phyloP scores from a whole-genome alignment of 2,797 vertebrate species.

The Pipistrellus kuhlii region DNA sequence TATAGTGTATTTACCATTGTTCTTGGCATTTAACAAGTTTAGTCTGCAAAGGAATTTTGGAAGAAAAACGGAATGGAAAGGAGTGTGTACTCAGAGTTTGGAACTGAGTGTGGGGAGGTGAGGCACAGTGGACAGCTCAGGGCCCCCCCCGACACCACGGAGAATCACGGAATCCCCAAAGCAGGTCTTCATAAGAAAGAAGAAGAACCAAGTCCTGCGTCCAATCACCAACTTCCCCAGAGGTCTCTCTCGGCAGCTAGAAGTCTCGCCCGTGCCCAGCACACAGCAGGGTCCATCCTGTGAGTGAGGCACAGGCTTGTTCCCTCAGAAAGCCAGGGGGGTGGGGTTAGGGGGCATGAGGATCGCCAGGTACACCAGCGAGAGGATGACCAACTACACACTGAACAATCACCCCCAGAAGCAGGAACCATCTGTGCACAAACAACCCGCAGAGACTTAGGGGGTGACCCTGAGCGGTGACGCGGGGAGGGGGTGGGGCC shows the following conservation, averaged over 20 bases:
- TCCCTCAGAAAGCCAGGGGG: not conserved
- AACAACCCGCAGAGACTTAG: not conserved
- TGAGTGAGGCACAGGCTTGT: not conserved
- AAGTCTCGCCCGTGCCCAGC: not conserved
- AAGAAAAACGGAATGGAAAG: too few relatives aligned
- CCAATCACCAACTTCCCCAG: not conserved
- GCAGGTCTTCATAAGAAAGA: too few relatives aligned
- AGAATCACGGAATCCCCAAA: too few relatives aligned
- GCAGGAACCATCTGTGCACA: too few relatives aligned
- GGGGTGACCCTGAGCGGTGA: not conserved
- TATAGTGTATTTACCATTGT: not conserved
- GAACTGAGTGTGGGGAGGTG: too few relatives aligned
- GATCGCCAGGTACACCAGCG: too few relatives aligned
- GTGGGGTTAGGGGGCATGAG: not conserved
- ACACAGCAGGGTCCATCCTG: not conserved
- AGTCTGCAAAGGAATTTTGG: not conserved
- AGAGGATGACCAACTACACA: not conserved
- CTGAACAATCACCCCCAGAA: not conserved
- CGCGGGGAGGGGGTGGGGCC: too few relatives aligned
- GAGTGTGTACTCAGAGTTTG: too few relatives aligned
- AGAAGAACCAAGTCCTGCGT: not conserved
- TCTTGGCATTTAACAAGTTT: not conserved
- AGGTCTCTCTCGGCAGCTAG: not conserved
- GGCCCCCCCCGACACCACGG: too few relatives aligned
- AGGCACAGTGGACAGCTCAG: too few relatives aligned